A percentile compares a stretch with the other conserved stretches of the same genome.
These are phyloP conservation scores for Haliclystus octoradiatus DNA, from an alignment of 30 jellyfish, hydroid and myxozoan genomes.

Conservation along the genomic window DNA sequence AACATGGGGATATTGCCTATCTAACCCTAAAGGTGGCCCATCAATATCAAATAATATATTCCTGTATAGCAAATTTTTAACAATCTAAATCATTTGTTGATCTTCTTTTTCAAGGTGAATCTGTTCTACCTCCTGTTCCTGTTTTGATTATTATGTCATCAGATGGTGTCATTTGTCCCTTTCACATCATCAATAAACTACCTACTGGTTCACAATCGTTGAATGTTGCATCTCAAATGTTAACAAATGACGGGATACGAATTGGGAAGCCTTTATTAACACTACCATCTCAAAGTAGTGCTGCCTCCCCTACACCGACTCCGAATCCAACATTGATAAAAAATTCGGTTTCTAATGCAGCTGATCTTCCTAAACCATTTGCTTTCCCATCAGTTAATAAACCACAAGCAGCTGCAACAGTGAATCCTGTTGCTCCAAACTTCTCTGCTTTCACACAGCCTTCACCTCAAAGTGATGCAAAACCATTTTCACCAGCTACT, in stretches of 20 bases:
- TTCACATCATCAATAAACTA: slow-evolving; percentile 69
- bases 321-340: background rate
- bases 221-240: too few relatives aligned
- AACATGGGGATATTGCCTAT: too few relatives aligned
- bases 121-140: slow-evolving; percentile 77
- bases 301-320: too few relatives aligned
- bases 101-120: slow-evolving; percentile 46
- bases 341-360: slow-evolving; percentile 3
- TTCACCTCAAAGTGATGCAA: background rate
- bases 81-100: background rate
- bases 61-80: too few relatives aligned
- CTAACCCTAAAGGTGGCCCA: too few relatives aligned
- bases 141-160: slow-evolving; percentile 61
- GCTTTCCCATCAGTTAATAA: background rate
- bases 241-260: too few relatives aligned
- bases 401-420: slow-evolving; percentile 3
- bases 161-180: slow-evolving; percentile 68
- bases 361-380: slow-evolving; percentile 25
- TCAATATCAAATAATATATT: too few relatives aligned
- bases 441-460: background rate
- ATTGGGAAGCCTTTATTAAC: too few relatives aligned
- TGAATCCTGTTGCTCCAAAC: background rate
- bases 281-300: too few relatives aligned
- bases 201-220: too few relatives aligned
- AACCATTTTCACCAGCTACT: background rate